These are phyloP conservation scores for Cebus imitator DNA, from an alignment of 2,113 vertebrate genomes.

Conservation along the genomic window DNA sequence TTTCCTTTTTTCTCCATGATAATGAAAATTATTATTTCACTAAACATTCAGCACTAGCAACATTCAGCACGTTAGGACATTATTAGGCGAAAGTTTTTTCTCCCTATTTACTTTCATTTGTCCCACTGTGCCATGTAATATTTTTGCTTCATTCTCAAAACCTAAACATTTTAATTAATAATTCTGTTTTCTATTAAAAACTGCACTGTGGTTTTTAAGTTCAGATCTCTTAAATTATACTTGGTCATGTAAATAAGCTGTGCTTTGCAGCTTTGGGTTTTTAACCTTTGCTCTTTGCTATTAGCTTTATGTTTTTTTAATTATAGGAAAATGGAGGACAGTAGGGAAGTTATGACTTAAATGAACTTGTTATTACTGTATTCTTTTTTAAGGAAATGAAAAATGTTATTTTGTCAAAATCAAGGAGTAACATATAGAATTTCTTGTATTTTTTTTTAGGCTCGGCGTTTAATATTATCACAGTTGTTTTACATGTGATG, in stretches of 20 bases:
- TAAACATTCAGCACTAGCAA: not conserved
- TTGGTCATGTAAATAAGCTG: conserved; percentile 64
- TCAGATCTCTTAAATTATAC: conserved; percentile 30
- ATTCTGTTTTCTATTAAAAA: conserved; percentile 22
- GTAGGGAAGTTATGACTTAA: conserved; percentile 57
- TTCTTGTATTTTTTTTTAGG: conserved; percentile 54
- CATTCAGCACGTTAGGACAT: not conserved
- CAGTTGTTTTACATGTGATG: conserved; percentile 52
- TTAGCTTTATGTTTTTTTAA: conserved; percentile 76
- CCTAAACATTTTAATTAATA: conserved; percentile 38
- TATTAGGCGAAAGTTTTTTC: not conserved
- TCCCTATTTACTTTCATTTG: not conserved
- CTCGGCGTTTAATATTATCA: conserved; percentile 42
- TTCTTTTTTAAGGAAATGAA: conserved; percentile 55
- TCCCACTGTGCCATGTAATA: not conserved
- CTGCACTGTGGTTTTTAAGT: conserved; percentile 31
- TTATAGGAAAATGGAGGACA: conserved; percentile 68
- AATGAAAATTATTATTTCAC: not conserved
- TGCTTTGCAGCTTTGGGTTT: conserved; percentile 30
- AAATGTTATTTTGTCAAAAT: conserved; percentile 61
- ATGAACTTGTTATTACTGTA: conserved; percentile 61
- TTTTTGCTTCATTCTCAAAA: conserved; percentile 18
- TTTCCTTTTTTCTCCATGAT: not conserved
- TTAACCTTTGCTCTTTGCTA: conserved; percentile 62
- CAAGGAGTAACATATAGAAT: conserved; percentile 56